Conservation (phyloP, 2,113 vertebrate genomes). For the Phylloscopus trochiloides region DNA sequence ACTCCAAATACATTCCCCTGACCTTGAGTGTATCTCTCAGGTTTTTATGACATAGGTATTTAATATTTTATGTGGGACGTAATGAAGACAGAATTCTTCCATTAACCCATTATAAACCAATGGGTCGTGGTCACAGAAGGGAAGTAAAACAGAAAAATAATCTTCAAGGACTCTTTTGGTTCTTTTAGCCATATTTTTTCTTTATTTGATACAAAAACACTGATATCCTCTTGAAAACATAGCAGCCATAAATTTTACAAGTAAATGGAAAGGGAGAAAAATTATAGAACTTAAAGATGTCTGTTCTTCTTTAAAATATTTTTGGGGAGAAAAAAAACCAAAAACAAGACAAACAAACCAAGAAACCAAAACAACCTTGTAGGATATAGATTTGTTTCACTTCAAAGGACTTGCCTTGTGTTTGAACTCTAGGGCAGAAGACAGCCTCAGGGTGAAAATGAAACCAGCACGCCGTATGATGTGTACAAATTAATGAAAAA, state of each 20-base stretch:
- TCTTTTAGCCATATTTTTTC: neutral
- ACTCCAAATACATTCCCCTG: neutral
- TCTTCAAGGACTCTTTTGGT: neutral
- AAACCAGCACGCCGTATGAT: neutral
- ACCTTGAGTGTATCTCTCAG: neutral
- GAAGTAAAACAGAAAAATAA: neutral
- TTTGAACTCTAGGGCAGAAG: neutral
- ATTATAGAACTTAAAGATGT: neutral
- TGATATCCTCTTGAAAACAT: neutral
- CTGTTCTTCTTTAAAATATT: neutral
- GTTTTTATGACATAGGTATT: neutral
- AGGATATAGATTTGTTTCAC: neutral
- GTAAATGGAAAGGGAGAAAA: neutral
- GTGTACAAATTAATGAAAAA: neutral
- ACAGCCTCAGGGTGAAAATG: neutral
- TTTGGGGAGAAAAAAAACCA: neutral
- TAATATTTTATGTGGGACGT: neutral
- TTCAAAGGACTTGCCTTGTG: neutral
- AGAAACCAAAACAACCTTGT: neutral
- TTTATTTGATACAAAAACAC: neutral
- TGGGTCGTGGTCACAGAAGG: accelerated
- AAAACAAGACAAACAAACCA: neutral
- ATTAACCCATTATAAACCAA: neutral
- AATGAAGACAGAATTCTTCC: neutral
- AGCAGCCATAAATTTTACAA: neutral